Conservation (phyloP, 2,888 invertebrate species). For the Girardia tigrina region DNA sequence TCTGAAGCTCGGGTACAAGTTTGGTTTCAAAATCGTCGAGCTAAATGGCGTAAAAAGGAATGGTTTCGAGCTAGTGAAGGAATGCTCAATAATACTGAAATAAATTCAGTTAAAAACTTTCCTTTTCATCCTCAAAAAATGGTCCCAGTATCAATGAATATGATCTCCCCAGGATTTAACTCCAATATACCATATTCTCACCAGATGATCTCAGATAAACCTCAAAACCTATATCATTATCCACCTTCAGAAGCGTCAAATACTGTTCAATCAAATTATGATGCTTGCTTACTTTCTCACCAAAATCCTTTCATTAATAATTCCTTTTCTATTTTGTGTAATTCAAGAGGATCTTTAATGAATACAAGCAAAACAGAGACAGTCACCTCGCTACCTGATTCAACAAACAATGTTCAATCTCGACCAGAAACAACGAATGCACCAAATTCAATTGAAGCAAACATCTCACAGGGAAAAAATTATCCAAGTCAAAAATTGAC, state of each 20-base stretch:
- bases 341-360: not conserved
- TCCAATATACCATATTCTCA: not conserved
- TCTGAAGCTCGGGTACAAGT: slow-evolving; percentile 51
- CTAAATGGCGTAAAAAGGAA: slow-evolving; percentile 50
- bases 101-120: slow-evolving; percentile 8
- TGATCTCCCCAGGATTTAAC: not conserved
- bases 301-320: slow-evolving; percentile 7
- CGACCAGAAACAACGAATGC: not conserved
- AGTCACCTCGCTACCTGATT: not conserved
- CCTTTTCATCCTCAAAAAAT: not conserved
- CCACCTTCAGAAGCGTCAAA: not conserved
- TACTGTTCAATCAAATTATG: not conserved
- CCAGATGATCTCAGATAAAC: slow-evolving; percentile 1
- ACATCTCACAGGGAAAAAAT: not conserved
- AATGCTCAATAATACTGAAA: not conserved
- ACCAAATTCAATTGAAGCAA: not conserved
- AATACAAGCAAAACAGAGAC: not conserved
- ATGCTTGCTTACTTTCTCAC: not conserved
- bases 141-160: not conserved
- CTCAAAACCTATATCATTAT: slow-evolving; percentile 6
- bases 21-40: slow-evolving; percentile 49
- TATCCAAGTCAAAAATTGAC: not conserved
- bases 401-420: not conserved
- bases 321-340: not conserved
- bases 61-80: slow-evolving; percentile 39